Evolutionary conservation across 2,797 vertebrate genomes (phyloP).

Genomic region (Acanthiza pusilla): DNA sequence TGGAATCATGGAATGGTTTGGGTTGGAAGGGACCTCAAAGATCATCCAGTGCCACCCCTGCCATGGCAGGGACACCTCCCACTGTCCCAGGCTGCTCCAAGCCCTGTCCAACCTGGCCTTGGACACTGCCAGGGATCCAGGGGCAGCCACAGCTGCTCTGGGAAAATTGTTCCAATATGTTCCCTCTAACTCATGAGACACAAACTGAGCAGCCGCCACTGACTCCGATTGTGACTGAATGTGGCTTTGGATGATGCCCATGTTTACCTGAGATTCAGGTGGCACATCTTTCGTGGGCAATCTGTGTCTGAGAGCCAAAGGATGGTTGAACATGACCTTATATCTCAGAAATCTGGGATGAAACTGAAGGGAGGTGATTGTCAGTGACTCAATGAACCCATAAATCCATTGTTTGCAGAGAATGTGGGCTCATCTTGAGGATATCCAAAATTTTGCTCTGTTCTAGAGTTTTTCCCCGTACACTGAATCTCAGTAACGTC

Average conservation of each 20-base stretch:
- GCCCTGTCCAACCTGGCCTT: accelerated
- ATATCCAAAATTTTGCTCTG: not conserved
- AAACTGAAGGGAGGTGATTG: not conserved
- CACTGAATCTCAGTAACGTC: not conserved
- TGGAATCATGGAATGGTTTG: not conserved
- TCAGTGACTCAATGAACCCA: not conserved
- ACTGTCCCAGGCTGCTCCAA: accelerated
- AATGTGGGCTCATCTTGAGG: not conserved
- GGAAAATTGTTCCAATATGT: accelerated
- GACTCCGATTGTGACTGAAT: not conserved
- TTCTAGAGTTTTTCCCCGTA: not conserved
- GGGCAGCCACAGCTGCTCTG: not conserved
- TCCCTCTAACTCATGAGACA: not conserved
- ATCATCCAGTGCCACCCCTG: accelerated
- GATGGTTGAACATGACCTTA: not conserved
- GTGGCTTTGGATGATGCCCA: not conserved
- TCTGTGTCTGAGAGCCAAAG: not conserved
- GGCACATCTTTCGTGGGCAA: not conserved
- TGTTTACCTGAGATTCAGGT: not conserved
- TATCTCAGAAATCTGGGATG: not conserved
- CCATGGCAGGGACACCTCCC: not conserved
- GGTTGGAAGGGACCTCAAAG: not conserved
- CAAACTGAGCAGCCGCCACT: not conserved
- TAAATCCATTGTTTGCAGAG: not conserved
- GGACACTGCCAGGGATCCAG: not conserved